These are phyloP conservation scores for Ictalurus punctatus DNA, from an alignment of 2,113 vertebrate genomes.

Conservation along the genomic window DNA sequence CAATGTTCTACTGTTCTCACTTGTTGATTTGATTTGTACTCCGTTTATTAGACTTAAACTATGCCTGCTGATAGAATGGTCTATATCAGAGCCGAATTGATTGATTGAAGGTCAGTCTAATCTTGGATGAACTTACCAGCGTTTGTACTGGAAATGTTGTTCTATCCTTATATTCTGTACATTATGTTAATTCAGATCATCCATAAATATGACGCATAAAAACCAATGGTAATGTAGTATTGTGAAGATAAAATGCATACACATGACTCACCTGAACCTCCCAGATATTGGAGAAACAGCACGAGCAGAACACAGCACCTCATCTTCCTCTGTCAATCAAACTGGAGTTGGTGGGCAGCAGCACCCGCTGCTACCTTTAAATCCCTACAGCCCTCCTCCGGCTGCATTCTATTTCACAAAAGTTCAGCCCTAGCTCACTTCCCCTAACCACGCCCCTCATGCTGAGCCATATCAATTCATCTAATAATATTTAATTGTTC, in stretches of 20 bases:
- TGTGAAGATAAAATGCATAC: not conserved
- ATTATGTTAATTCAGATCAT: not conserved
- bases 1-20: not conserved
- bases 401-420: not conserved
- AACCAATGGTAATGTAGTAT: not conserved
- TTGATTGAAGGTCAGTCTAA: not conserved
- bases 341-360: not conserved
- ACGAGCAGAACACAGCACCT: slow-evolving; percentile 48
- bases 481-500: not conserved
- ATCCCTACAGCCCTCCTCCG: slow-evolving; percentile 19
- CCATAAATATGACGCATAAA: not conserved
- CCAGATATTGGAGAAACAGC: slow-evolving; percentile 59
- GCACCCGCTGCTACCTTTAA: slow-evolving; percentile 32
- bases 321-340: slow-evolving; percentile 54
- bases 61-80: not conserved
- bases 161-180: not conserved
- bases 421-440: not conserved
- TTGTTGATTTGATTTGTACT: not conserved
- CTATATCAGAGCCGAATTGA: not conserved
- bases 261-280: slow-evolving; percentile 60
- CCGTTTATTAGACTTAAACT: not conserved
- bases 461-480: not conserved
- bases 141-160: not conserved
- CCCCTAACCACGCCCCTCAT: slow-evolving; percentile 8
- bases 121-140: not conserved